Conservation (phyloP, 2,113 vertebrate species). For the Malurus alboscapulatus region DNA sequence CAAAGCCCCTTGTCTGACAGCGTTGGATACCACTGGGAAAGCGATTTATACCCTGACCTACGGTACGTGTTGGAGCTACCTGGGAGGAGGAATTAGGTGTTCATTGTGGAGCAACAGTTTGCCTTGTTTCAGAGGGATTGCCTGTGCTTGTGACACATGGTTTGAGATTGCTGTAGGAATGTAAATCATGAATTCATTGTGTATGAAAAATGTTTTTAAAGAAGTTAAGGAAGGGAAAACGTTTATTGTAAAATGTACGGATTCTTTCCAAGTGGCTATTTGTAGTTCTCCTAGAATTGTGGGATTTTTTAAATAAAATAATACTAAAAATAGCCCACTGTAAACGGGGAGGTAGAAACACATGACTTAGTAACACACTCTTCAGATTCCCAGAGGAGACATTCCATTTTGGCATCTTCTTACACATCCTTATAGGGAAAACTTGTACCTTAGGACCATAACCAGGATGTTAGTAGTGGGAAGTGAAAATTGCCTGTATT, state of each 20-base stretch:
- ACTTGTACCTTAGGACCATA: not conserved
- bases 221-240: not conserved
- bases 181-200: not conserved
- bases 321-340: not conserved
- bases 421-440: not conserved
- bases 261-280: not conserved
- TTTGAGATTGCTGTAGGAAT: not conserved
- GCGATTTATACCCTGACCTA: conserved; percentile 90
- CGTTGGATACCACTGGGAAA: conserved; percentile 89
- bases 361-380: not conserved
- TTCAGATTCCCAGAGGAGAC: not conserved
- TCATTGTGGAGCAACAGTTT: not conserved
- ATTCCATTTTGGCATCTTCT: not conserved
- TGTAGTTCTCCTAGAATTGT: not conserved
- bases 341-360: not conserved
- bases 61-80: conserved; percentile 65
- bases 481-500: not conserved
- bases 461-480: not conserved
- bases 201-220: not conserved
- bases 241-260: not conserved
- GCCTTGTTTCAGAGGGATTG: not conserved
- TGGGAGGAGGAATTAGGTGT: not conserved
- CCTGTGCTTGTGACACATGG: not conserved
- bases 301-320: not conserved
- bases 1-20: conserved; percentile 89